These are phyloP conservation scores for Apomyelois bistriatella DNA, from an alignment of 2,888 invertebrate species.

Conservation along the genomic window DNA sequence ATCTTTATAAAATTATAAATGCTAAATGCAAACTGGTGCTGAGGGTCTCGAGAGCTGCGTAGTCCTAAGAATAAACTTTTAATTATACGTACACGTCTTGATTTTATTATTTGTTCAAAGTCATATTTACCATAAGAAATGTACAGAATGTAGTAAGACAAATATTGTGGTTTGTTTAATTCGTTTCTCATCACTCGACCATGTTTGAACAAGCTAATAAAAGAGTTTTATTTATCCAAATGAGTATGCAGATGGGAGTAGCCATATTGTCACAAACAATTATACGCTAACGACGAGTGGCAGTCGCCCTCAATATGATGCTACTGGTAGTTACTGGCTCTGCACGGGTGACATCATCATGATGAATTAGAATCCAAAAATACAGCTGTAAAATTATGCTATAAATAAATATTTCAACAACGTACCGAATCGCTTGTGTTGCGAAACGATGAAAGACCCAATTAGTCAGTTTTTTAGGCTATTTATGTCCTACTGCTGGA, in stretches of 20 bases:
- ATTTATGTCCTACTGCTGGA: no score
- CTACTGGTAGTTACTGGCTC: not conserved
- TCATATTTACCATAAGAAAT: no score
- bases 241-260: conserved; percentile 22
- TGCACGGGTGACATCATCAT: conserved; percentile 7
- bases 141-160: not conserved
- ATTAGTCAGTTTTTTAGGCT: no score
- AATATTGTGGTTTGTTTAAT: not conserved
- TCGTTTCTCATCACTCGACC: not conserved
- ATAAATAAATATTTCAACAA: no score
- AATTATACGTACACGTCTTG: no score
- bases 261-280: conserved; percentile 25
- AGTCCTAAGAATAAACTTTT: no score
- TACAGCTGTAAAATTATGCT: not conserved
- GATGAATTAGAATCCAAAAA: not conserved
- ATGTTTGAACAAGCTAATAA: conserved; percentile 2
- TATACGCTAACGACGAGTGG: conserved; percentile 17
- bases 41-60: no score
- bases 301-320: conserved; percentile 18
- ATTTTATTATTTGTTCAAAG: no score
- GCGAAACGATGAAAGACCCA: no score
- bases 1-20: no score
- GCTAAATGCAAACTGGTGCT: no score
- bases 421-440: no score
- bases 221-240: conserved; percentile 17